Conservation (phyloP, 2,888 invertebrate species). For the Cyaniris semiargus region DNA sequence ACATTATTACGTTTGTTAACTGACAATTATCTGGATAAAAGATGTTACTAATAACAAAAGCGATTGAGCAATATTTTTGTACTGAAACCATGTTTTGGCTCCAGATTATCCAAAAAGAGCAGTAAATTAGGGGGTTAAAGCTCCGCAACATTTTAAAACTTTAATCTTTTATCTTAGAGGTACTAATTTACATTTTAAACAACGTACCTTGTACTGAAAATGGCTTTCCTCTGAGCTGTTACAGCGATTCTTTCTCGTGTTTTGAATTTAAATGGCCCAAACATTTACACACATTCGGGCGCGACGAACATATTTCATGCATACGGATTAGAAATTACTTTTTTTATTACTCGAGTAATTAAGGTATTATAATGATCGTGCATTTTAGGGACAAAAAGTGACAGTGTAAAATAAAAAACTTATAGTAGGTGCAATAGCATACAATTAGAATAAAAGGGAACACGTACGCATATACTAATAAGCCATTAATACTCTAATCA, state of each 20-base stretch:
- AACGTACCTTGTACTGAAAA: slow-evolving; percentile 9
- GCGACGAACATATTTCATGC: neutral
- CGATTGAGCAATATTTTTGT: neutral
- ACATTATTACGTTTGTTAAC: too few relatives aligned
- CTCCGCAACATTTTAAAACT: neutral
- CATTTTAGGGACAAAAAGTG: neutral
- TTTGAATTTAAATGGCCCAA: slow-evolving; percentile 8
- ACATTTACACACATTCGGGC: neutral
- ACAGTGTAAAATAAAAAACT: too few relatives aligned
- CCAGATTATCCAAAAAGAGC: neutral
- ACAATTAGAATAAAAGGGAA: too few relatives aligned
- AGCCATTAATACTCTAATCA: too few relatives aligned
- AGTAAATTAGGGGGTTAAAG: neutral
- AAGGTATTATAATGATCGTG: neutral
- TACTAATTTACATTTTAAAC: slow-evolving; percentile 24
- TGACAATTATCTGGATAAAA: neutral
- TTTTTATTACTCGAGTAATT: neutral
- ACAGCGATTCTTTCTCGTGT: neutral
- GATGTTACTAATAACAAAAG: neutral
- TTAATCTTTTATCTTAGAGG: slow-evolving; percentile 22
- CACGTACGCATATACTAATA: too few relatives aligned
- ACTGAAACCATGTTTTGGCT: neutral
- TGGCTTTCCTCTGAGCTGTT: slow-evolving; percentile 5
- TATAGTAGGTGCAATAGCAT: neutral
- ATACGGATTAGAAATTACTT: neutral